Evolutionary conservation across 37 sponge, comb jelly and placozoan genomes (phyloP).

Genomic region (Tethya wilhelma): DNA sequence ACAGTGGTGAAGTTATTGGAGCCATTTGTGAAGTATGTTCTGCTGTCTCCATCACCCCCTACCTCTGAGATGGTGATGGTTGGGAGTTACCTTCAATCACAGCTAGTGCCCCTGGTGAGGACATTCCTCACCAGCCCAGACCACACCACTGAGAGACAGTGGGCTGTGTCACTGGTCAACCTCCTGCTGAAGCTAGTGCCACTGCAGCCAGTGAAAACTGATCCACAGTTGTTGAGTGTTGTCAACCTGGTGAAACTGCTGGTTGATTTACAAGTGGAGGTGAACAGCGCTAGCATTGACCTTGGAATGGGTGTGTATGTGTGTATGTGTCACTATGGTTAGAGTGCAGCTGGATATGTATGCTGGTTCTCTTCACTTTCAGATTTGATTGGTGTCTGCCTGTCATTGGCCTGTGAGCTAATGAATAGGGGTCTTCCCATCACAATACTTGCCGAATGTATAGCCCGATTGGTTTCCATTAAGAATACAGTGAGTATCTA

Average conservation of each 20-base stretch:
- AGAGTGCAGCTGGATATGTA: background rate
- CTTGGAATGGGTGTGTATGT: background rate
- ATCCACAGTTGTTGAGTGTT: slow-evolving; percentile 2
- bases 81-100: slow-evolving; percentile 13
- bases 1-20: slow-evolving; percentile 8
- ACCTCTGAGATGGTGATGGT: slow-evolving; percentile 8
- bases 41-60: slow-evolving; percentile 30
- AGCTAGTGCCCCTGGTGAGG: background rate
- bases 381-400: background rate
- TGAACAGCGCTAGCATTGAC: background rate
- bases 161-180: background rate
- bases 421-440: background rate
- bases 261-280: background rate
- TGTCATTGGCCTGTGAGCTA: slow-evolving; percentile 4
- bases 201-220: background rate
- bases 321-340: too few relatives aligned
- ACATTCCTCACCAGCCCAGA: background rate
- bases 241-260: background rate
- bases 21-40: slow-evolving; percentile 42
- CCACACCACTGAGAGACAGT: background rate
- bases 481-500: too few relatives aligned
- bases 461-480: background rate
- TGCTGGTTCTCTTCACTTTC: background rate
- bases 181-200: slow-evolving; percentile 7
- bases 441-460: background rate